Percentiles rank a stretch among this genome's conserved stretches.
phyloP scores from a whole-genome alignment of 2,797 vertebrate genomes.

The Eptatretus atami region DNA sequence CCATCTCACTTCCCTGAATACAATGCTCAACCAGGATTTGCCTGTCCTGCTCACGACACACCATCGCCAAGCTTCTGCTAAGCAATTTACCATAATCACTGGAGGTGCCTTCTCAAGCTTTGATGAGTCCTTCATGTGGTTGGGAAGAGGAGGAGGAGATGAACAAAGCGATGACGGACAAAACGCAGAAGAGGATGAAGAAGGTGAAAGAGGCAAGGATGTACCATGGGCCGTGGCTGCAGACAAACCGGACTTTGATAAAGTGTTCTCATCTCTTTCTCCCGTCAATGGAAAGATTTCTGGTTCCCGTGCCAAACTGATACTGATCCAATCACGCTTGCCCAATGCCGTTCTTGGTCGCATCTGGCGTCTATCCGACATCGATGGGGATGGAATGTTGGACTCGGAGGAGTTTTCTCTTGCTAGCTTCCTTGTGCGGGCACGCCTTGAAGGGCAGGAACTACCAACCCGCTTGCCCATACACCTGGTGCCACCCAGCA shows the following conservation, averaged over 20 bases:
- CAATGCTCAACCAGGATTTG: no score
- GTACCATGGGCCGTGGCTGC: constrained; percentile 2
- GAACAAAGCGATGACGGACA: no score
- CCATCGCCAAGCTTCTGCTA: no score
- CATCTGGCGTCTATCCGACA: background rate
- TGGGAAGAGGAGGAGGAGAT: no score
- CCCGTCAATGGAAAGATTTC: constrained; percentile 1
- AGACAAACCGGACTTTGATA: background rate
- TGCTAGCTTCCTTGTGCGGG: background rate
- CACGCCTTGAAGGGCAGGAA: constrained; percentile 1
- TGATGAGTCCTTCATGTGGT: no score
- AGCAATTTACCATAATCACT: no score
- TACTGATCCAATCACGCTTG: constrained; percentile 2
- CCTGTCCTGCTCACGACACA: no score
- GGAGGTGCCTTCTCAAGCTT: no score
- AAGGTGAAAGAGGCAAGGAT: no score
- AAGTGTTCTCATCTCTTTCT: constrained; percentile 1
- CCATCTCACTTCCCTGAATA: no score
- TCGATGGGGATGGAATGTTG: constrained; percentile 1
- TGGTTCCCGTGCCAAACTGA: background rate
- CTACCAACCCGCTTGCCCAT: background rate
- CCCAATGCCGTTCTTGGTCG: background rate
- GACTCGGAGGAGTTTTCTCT: constrained; percentile 1
- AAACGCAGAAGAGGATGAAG: no score
- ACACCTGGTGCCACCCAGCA: constrained; percentile 4